These are phyloP conservation scores for Theodoxus fluviatilis DNA, from an alignment of 2,888 invertebrate genomes.

Conservation along the genomic window DNA sequence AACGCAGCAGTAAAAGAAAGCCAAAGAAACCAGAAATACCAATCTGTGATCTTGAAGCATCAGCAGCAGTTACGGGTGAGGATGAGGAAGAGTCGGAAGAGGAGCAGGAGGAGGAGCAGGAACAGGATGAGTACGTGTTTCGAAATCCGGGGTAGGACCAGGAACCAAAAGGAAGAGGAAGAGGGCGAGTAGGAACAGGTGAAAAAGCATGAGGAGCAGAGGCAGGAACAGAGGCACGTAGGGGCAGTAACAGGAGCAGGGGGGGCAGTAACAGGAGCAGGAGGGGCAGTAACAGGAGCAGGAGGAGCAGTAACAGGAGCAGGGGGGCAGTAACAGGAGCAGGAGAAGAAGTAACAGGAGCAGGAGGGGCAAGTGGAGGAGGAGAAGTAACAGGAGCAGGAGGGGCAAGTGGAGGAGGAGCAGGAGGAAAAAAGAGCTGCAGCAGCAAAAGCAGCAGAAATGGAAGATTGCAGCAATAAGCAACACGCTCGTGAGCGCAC, in stretches of 20 bases:
- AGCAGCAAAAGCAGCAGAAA: too few species aligned
- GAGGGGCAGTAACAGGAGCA: neutral
- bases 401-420: constrained; percentile 13
- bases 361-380: constrained; percentile 8
- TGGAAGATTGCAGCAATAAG: too few species aligned
- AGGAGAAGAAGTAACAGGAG: neutral
- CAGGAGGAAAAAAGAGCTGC: neutral
- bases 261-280: too few species aligned
- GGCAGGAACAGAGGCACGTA: neutral
- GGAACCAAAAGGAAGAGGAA: neutral
- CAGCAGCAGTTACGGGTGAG: too few species aligned
- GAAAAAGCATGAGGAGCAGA: neutral
- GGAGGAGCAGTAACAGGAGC: neutral
- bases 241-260: neutral
- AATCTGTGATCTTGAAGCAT: too few species aligned
- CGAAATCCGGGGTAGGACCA: too few species aligned
- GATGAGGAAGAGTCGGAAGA: neutral
- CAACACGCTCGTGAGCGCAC: too few species aligned
- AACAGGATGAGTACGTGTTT: too few species aligned
- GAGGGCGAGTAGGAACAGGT: neutral
- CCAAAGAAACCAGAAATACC: too few species aligned
- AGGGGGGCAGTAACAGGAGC: neutral
- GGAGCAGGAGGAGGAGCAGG: constrained; percentile 8
- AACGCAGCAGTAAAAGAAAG: too few species aligned
- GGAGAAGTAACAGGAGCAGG: neutral